phyloP scores from a whole-genome alignment of 2,888 invertebrate species.

The Protonemura montana region DNA sequence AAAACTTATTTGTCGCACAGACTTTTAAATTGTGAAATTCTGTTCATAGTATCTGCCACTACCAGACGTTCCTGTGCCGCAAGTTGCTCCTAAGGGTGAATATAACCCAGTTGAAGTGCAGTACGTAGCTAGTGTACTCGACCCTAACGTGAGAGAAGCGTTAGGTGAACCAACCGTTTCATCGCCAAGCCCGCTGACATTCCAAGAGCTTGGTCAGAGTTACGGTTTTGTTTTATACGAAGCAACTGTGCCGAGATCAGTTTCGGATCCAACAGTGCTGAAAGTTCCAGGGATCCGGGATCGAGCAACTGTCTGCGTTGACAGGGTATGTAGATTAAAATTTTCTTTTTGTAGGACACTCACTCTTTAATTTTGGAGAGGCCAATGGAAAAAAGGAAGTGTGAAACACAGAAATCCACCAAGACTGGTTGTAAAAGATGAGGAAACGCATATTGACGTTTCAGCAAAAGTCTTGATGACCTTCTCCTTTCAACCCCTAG shows the following conservation, averaged over 20 bases:
- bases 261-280: slow-evolving; percentile 60
- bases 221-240: slow-evolving; percentile 72
- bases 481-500: no score
- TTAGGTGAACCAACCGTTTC: slow-evolving; percentile 28
- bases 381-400: no score
- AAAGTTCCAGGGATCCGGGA: slow-evolving; percentile 69
- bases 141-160: neutral
- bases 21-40: neutral
- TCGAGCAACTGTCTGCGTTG: slow-evolving; percentile 73
- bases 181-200: slow-evolving; percentile 63
- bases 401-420: no score
- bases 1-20: no score
- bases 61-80: slow-evolving; percentile 66
- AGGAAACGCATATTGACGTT: no score
- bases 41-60: slow-evolving; percentile 65
- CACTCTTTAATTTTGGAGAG: no score
- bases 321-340: slow-evolving; percentile 60
- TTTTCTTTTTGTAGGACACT: no score
- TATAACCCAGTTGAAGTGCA: slow-evolving; percentile 69
- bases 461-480: no score
- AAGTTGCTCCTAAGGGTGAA: slow-evolving; percentile 67
- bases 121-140: slow-evolving; percentile 57
- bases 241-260: slow-evolving; percentile 59
- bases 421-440: no score
- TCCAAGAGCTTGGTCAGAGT: slow-evolving; percentile 68